Conservation (phyloP, 1,140 invertebrate genomes). For the Philaenus spumarius region DNA sequence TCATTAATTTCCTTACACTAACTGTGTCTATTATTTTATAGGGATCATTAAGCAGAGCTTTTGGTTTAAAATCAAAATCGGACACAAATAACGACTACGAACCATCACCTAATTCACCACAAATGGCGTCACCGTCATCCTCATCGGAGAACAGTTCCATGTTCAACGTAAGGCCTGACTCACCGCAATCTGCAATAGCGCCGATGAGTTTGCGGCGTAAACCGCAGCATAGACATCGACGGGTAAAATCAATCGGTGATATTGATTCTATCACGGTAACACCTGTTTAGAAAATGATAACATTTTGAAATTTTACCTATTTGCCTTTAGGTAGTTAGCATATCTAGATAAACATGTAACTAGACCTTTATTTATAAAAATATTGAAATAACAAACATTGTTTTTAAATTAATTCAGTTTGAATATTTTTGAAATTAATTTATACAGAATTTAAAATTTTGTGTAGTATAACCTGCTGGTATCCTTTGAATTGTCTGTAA, state of each 20-base stretch:
- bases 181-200: conserved; percentile 40
- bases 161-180: conserved; percentile 29
- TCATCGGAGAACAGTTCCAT: conserved; percentile 37
- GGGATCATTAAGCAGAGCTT: conserved; percentile 67
- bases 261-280: conserved; percentile 52
- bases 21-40: too few relatives aligned
- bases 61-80: conserved; percentile 56
- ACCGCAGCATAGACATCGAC: conserved; percentile 44
- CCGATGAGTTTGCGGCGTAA: conserved; percentile 26
- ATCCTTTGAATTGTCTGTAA: too few relatives aligned
- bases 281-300: conserved; percentile 29
- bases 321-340: too few relatives aligned
- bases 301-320: too few relatives aligned
- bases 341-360: too few relatives aligned
- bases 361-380: too few relatives aligned
- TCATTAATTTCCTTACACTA: background rate
- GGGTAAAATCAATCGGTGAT: conserved; percentile 65
- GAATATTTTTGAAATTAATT: too few relatives aligned
- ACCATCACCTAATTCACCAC: background rate
- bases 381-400: too few relatives aligned
- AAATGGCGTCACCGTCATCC: conserved; percentile 26
- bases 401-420: too few relatives aligned
- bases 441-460: too few relatives aligned
- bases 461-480: too few relatives aligned
- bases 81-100: conserved; percentile 20